Evolutionary conservation across 64 coral and sea anemone genomes (phyloP).

Genomic region (Catalaphyllia jardinei): DNA sequence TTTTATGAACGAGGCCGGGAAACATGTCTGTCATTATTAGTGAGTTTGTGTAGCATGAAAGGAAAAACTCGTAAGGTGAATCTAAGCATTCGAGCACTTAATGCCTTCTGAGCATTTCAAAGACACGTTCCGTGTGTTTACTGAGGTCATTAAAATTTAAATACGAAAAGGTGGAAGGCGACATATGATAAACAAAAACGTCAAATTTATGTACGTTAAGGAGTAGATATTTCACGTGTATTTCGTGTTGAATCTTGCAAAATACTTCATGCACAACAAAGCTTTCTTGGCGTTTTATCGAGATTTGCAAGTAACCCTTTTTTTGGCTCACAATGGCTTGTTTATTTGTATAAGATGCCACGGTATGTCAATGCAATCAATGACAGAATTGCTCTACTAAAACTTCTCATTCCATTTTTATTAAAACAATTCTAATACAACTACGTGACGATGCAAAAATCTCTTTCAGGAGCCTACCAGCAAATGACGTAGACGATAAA

Average conservation of each 20-base stretch:
- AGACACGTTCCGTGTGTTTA: conserved; percentile 73
- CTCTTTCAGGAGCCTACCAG: neutral
- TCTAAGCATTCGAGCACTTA: neutral
- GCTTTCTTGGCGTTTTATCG: neutral
- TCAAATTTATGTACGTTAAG: conserved; percentile 24
- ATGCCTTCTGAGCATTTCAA: conserved; percentile 5
- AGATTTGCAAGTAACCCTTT: neutral
- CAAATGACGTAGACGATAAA: conserved; percentile 13
- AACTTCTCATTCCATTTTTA: conserved; percentile 73
- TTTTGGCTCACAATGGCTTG: neutral
- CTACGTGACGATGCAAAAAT: conserved; percentile 63
- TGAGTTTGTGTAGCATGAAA: neutral
- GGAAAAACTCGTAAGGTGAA: neutral
- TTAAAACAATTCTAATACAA: conserved; percentile 91
- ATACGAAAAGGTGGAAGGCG: conserved; percentile 62
- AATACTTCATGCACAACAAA: neutral
- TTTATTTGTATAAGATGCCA: conserved; percentile 27
- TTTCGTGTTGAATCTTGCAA: neutral
- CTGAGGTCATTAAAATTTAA: conserved; percentile 90
- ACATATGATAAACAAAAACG: conserved; percentile 59
- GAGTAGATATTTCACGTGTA: neutral
- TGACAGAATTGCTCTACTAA: conserved; percentile 48
- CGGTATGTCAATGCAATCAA: conserved; percentile 31
- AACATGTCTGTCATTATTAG: neutral
- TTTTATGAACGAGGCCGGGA: neutral